Evolutionary conservation across 2,888 invertebrate genomes (phyloP).

Genomic region (Eupelmus urozonus): DNA sequence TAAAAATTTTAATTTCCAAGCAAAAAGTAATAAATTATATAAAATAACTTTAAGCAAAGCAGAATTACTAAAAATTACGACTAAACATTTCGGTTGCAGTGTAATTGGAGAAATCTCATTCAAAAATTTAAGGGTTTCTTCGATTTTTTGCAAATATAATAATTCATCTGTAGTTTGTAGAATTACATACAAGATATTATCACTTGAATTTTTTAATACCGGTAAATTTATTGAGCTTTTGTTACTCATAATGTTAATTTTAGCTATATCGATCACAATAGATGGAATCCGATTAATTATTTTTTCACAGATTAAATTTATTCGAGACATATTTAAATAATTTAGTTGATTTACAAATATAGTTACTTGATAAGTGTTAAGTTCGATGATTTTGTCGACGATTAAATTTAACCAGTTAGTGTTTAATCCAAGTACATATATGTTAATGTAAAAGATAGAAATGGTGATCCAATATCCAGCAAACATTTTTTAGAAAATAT

Average conservation of each 20-base stretch:
- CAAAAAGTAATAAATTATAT: neutral
- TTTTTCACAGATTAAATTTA: neutral
- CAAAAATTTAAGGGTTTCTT: neutral
- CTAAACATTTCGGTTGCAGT: neutral
- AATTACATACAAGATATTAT: neutral
- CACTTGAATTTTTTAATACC: neutral
- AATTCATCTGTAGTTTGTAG: neutral
- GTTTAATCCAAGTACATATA: too few relatives aligned
- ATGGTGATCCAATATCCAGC: too few relatives aligned
- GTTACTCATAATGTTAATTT: neutral
- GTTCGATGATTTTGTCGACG: too few relatives aligned
- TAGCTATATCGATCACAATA: neutral
- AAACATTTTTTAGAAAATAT: too few relatives aligned
- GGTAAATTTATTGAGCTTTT: neutral
- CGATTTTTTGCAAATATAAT: neutral
- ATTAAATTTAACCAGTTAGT: too few relatives aligned
- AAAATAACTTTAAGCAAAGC: neutral
- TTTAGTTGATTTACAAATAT: too few relatives aligned
- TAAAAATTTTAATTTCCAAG: slow-evolving; percentile 13
- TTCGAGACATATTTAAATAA: too few relatives aligned
- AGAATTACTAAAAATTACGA: neutral
- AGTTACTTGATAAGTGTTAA: too few relatives aligned
- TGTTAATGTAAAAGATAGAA: too few relatives aligned
- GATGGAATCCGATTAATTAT: neutral
- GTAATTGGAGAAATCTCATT: neutral